A percentile compares a stretch with the other conserved stretches of the same genome.
Evolutionary conservation across 2,797 vertebrate species (phyloP).

Genomic region (Pangasius macronema): DNA sequence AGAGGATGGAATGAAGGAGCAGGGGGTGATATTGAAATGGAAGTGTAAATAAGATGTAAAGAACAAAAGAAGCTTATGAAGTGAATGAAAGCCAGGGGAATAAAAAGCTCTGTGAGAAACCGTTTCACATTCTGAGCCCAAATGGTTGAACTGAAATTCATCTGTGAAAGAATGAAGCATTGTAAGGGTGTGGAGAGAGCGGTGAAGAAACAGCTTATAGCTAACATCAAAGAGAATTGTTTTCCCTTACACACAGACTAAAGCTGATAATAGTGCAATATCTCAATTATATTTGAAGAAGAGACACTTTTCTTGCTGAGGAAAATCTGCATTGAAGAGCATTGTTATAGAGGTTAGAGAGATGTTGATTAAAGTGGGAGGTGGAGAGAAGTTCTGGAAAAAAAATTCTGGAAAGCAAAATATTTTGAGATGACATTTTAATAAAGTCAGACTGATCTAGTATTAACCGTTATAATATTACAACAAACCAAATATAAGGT

Average conservation of each 20-base stretch:
- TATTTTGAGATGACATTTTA: not conserved
- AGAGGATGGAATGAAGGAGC: not conserved
- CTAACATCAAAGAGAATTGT: constrained; percentile 12
- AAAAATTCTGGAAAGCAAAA: not conserved
- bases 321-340: not conserved
- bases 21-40: constrained; percentile 12
- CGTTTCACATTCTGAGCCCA: constrained; percentile 9
- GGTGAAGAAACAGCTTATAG: not conserved
- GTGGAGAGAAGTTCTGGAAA: no score
- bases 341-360: not conserved
- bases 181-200: not conserved
- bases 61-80: constrained; percentile 1
- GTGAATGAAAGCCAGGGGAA: constrained; percentile 17
- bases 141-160: not conserved
- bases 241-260: not conserved
- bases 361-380: not conserved
- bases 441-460: not conserved
- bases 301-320: not conserved
- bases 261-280: constrained; percentile 15
- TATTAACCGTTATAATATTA: not conserved
- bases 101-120: not conserved
- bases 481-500: not conserved
- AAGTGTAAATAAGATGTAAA: constrained; percentile 42
- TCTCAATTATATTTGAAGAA: not conserved
- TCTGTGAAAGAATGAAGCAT: not conserved